These are phyloP conservation scores for Eremophila alpestris DNA, from an alignment of 2,797 vertebrate genomes.

Conservation along the genomic window DNA sequence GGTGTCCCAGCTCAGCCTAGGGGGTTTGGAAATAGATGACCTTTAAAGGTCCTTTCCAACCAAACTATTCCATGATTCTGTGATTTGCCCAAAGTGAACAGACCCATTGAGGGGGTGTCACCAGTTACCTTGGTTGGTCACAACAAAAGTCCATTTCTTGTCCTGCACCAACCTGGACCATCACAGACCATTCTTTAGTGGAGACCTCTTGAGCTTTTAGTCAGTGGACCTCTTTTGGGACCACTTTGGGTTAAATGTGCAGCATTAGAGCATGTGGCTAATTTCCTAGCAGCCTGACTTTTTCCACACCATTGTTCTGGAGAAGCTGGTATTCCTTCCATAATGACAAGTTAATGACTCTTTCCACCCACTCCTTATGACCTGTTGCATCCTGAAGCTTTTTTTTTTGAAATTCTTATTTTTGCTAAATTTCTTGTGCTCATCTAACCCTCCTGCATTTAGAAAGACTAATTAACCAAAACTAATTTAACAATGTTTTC, in stretches of 20 bases:
- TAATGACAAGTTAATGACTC: neutral
- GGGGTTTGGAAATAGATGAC: neutral
- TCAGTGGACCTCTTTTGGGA: neutral
- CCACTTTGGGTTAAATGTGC: rapidly evolving
- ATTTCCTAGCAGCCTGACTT: neutral
- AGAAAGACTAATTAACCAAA: neutral
- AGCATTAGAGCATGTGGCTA: neutral
- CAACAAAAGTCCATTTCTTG: neutral
- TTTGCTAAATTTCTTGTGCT: neutral
- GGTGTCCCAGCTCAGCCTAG: neutral
- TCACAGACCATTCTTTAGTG: neutral
- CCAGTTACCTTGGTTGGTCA: neutral
- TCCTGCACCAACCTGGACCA: neutral
- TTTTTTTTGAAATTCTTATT: neutral
- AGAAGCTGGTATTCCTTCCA: neutral
- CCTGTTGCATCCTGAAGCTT: neutral
- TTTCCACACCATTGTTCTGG: neutral
- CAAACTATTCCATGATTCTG: neutral
- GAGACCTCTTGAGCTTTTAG: neutral
- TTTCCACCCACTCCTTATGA: neutral
- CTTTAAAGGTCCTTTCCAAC: neutral
- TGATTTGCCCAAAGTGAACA: neutral
- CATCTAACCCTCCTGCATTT: neutral
- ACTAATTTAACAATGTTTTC: neutral
- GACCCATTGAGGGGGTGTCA: neutral